A percentile compares a stretch with the other conserved stretches of the same genome.
phyloP scores from a whole-genome alignment of 2,113 vertebrate species.

The Willisornis vidua region DNA sequence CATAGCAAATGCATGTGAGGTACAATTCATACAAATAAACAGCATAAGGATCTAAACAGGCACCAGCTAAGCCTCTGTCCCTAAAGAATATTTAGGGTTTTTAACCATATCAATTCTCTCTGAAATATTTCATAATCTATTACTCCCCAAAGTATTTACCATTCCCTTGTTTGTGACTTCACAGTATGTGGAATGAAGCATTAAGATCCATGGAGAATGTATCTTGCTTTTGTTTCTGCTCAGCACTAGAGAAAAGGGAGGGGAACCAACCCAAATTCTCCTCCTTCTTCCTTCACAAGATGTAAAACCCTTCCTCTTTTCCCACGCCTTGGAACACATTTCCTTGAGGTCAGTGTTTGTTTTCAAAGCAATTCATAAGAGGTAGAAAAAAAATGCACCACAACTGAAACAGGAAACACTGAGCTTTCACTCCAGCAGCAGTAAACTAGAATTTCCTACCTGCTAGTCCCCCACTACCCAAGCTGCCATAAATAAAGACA shows the following conservation, averaged over 20 bases:
- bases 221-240: background rate
- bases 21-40: background rate
- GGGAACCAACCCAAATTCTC: background rate
- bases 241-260: background rate
- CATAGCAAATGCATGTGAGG: background rate
- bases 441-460: background rate
- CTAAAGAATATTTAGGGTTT: background rate
- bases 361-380: background rate
- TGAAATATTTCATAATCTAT: background rate
- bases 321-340: conserved; percentile 33
- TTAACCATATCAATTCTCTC: background rate
- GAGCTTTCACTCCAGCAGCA: conserved; percentile 14
- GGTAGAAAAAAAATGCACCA: background rate
- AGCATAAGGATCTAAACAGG: background rate
- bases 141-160: background rate
- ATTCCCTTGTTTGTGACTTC: background rate
- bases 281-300: conserved; percentile 23
- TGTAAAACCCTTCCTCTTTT: conserved; percentile 29
- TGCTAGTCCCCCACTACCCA: background rate
- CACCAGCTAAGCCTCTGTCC: background rate
- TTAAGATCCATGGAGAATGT: background rate
- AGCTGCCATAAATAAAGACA: background rate
- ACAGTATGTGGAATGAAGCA: background rate
- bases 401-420: background rate
- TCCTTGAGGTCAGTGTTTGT: conserved; percentile 26